Base-by-base conservation (phyloP, 2,113 vertebrate species). In the Poeciliopsis prolifica region DNA sequence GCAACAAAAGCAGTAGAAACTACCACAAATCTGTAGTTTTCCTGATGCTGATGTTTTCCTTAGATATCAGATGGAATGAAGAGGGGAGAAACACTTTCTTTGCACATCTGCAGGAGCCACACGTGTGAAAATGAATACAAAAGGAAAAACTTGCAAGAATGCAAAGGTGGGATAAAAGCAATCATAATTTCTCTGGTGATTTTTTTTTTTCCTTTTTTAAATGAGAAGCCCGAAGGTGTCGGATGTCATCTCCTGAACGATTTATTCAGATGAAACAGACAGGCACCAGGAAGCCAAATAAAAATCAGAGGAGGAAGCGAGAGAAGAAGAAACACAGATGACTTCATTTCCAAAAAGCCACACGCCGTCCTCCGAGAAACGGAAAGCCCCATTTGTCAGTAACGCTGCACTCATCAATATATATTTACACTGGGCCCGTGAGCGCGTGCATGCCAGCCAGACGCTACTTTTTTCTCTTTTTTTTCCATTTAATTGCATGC, bases 271-370 rank as follows among this genome's bases (percentile, higher is more conserved):
- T 61, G 1, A 72, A 64, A 19, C 2, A 33, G 14, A 65, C 37
- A 51, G 11, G 5, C 12, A 61, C n/a, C 7, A 61, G 66, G 8
- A 15, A 10, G 61, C 15, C 63, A 81, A 70, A 42, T 68, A 70
- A 33, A 13, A 70, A n/a, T 58, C 51, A 17, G 42, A n/a, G 67
- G 64, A 48, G 77, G 84, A 90, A 90, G 75, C 81, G 68, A 79
- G 40, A 87, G 61, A 19, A 65, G 44, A 65, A 70, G 15, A 5
- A 48, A 1, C 3, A 4, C 42, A 70, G 15, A 65, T 79, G 51
- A 76, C 14, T 75, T 70, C 1, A 79, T 64, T 28, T 54, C 26
- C 81, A 65, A 67, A 76, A 0, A 58, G 51, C 24, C 63, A 31
- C 67, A 60, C 31, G 65, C 29, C 10, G 6, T 68, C 69, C 29